phyloP scores from a whole-genome alignment of 2,888 invertebrate genomes.

The Apodemia mormo region DNA sequence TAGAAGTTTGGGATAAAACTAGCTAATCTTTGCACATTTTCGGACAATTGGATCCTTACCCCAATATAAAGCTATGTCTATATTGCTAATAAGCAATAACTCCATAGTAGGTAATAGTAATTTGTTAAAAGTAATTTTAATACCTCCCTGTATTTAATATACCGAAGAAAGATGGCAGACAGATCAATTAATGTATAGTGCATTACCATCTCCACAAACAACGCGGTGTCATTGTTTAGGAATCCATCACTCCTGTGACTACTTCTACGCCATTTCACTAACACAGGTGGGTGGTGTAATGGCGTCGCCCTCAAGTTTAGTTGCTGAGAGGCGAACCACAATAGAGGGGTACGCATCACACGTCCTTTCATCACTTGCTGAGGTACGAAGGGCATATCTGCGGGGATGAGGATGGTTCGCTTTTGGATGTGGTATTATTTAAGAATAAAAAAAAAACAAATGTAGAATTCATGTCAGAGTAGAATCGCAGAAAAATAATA shows the following conservation, averaged over 20 bases:
- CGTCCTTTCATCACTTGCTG: constrained; percentile 71
- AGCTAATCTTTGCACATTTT: too few species aligned
- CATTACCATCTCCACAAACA: constrained; percentile 9
- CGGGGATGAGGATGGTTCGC: constrained; percentile 35
- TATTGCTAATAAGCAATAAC: too few species aligned
- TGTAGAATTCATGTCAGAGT: too few species aligned
- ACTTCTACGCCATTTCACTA: constrained; percentile 49
- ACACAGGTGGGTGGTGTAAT: constrained; percentile 50
- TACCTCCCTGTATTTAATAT: too few species aligned
- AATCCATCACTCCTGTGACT: constrained; percentile 24
- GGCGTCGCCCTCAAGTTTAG: constrained; percentile 37
- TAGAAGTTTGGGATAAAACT: too few species aligned
- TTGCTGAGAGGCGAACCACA: constrained; percentile 56
- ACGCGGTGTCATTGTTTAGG: constrained; percentile 27
- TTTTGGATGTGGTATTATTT: constrained; percentile 46
- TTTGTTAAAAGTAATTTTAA: too few species aligned
- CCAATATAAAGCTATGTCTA: too few species aligned
- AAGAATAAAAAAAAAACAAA: too few species aligned
- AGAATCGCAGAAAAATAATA: too few species aligned
- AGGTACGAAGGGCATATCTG: constrained; percentile 65
- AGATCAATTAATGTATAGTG: constrained; percentile 6
- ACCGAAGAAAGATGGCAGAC: too few species aligned
- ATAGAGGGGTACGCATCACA: constrained; percentile 68
- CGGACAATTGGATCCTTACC: too few species aligned
- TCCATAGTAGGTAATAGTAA: too few species aligned